Evolutionary conservation across 2,797 vertebrate genomes (phyloP), one percentile per base, ranked within the genome.

Genomic region (Periophthalmus magnuspinnatus): DNA sequence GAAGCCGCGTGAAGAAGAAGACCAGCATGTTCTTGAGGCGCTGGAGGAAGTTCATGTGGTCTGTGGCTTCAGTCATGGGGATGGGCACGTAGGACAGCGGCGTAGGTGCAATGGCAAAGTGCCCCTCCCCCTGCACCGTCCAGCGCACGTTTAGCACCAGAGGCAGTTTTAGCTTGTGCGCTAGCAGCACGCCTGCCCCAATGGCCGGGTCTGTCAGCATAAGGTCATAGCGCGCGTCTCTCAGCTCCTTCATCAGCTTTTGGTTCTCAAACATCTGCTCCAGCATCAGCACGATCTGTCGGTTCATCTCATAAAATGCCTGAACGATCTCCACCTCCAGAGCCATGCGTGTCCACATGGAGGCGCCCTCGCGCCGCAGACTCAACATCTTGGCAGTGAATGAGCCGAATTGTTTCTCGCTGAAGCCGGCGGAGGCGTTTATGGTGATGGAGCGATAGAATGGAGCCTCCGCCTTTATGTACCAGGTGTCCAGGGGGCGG

Each of bases 131-230:
- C 19, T 84, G 75, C 38, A 88, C 0, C 0, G 83, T 85, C 90
- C 90, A 91, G 33, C 89, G 74, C 1, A 84, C 88, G 48, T 91
- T 92, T 0, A 90, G 66, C 48, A 92, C 90, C 14, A 90, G 74
- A 8, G 90, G 89, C 50, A 90, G 84, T 70, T 79, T 76, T 62
- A 91, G 21, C 52, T 74, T 79, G 16, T 81, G 88, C 54, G 63
- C 79, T 21, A 91, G 21, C 17, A 91, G 32, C 1, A 88, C 86
- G 1, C 90, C 90, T 13, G 8, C 61, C 5, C 83, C 87, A 0
- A 9, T 11, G 0, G 21, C 58, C 21, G 90, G 90, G 34, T 92
- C 90, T 0, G 90, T 87, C n/a, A 91, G 72, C 34, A 90, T 22
- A 71, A 91, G 5, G 64, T 90, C 85, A 28, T 85, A 91, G 16